phyloP scores from a whole-genome alignment of 2,797 vertebrate species.

The Myotis pilosus region DNA sequence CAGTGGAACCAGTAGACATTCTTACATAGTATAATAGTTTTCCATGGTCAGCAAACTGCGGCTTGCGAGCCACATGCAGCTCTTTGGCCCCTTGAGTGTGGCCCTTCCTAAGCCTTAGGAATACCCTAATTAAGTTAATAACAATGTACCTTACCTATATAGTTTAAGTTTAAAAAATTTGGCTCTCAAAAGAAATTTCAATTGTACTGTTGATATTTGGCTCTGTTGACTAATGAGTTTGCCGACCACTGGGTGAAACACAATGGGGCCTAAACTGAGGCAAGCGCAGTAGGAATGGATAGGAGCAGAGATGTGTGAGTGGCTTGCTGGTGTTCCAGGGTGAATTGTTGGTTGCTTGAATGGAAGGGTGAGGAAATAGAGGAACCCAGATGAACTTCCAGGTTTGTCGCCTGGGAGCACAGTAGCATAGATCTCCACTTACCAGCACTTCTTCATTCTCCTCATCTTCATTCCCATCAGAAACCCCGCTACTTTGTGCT shows the following conservation, averaged over 20 bases:
- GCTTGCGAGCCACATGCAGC: no score
- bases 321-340: not conserved
- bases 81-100: no score
- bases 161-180: no score
- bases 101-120: no score
- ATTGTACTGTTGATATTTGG: no score
- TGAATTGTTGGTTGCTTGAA: not conserved
- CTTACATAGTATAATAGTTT: no score
- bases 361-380: not conserved
- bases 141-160: no score
- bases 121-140: no score
- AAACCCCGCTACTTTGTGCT: not conserved
- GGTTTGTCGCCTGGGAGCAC: not conserved
- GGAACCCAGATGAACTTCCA: fast-evolving
- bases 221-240: no score
- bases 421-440: not conserved
- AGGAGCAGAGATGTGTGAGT: fast-evolving
- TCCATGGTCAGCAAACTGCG: no score
- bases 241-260: not conserved
- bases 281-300: not conserved
- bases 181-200: no score
- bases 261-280: not conserved
- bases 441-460: not conserved
- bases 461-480: not conserved
- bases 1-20: not conserved